Evolutionary conservation across 2,888 invertebrate species (phyloP), one percentile per base, ranked within the genome.

Genomic region (Cinara cedri): DNA sequence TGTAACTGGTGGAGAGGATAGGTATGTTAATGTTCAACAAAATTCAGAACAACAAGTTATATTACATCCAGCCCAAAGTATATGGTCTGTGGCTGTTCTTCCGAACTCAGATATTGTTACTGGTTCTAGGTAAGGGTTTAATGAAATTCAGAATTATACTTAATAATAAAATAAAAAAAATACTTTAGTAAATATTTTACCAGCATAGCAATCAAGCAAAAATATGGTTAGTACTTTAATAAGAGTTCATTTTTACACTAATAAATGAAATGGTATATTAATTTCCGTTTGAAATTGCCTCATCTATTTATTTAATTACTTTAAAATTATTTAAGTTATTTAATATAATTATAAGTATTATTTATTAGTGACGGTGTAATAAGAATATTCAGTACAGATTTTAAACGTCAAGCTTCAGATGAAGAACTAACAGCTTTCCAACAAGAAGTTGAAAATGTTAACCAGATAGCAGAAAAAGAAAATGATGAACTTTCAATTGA

Each of bases 41-140:
- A 90, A 89, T 0, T 88, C 88, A 83, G 88, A 90, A 82, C 87
- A 88, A 1, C 89, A 93, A 83, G 91, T 91, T 8, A 88, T 97
- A 34, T 86, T 88, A 1, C 87, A 95, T 72, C 98, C 98, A 0
- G 91, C 93, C 0, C 92, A 94, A 82, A 96, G 96, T 0, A 91
- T 97, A 0, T 99, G 99, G 99, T 88, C 90, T 24, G 93, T 96
- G 1, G 88, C 91, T 16, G 90, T 92, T 76, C 87, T 98, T 26
- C 87, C 89, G 9, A 97, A 97, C 86, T 94, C 93, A 0, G 98
- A 98, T 86, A 90, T 99, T 83, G 95, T 93, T 19, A 91, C 94
- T 55, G 98, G 96, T 84, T 86, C 87, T 82, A 89, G 88, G 89
- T 89, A 84, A 72, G 34, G 49, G 34, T 46, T 24, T 63, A 26